These are phyloP conservation scores for Tetramorium simillimum DNA, from an alignment of 1,140 invertebrate species.

Conservation along the genomic window DNA sequence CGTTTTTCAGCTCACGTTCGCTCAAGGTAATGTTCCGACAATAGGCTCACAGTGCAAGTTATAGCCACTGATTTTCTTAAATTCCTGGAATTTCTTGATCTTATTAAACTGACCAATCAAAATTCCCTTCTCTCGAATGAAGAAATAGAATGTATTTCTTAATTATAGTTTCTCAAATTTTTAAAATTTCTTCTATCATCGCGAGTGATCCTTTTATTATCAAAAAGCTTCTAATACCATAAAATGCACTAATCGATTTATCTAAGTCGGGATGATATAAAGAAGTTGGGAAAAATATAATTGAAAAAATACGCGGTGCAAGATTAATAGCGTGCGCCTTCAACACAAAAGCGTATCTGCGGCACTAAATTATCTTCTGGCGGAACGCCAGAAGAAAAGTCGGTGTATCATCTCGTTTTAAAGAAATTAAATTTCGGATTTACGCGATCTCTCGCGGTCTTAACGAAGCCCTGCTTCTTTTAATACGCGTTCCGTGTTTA, in stretches of 20 bases:
- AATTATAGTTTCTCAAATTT: not conserved
- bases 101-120: not conserved
- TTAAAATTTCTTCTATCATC: not conserved
- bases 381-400: not conserved
- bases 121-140: not conserved
- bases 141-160: not conserved
- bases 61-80: not conserved
- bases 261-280: not conserved
- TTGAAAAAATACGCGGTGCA: not conserved
- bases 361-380: conserved; percentile 31
- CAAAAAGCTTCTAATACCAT: not conserved
- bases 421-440: conserved; percentile 50
- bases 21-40: not conserved
- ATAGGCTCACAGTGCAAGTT: not conserved
- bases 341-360: conserved; percentile 16
- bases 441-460: conserved; percentile 6
- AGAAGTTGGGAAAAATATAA: conserved; percentile 6
- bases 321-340: conserved; percentile 26
- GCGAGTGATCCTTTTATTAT: not conserved
- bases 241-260: not conserved
- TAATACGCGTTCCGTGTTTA: conserved; percentile 8
- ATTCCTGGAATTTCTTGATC: not conserved
- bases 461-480: conserved; percentile 28
- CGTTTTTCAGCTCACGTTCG: not conserved
- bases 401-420: conserved; percentile 13